A percentile compares a stretch with the other conserved stretches of the same genome.
These are phyloP conservation scores for Trogon melanurus DNA, from an alignment of 2,113 vertebrate species.

Conservation along the genomic window DNA sequence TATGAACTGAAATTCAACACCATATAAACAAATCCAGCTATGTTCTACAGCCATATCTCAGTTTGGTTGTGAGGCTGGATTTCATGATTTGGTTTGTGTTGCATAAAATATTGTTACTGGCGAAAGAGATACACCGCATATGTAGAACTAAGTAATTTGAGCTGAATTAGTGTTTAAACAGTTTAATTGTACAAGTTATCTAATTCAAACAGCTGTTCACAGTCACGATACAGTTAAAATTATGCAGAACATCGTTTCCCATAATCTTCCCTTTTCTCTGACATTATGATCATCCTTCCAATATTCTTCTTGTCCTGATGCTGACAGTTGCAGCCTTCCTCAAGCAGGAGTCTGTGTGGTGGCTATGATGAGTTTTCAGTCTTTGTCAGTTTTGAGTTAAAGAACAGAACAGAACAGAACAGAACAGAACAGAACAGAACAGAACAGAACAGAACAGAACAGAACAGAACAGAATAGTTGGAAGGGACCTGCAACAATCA, in stretches of 20 bases:
- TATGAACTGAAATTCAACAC: constrained; percentile 2
- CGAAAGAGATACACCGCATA: background rate
- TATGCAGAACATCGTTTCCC: background rate
- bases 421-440: no score
- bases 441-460: background rate
- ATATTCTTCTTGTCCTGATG: background rate
- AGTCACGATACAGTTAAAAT: background rate
- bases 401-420: background rate
- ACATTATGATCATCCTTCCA: background rate
- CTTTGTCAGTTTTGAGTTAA: background rate
- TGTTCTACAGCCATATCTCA: constrained; percentile 32
- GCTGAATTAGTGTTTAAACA: background rate
- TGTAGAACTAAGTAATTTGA: background rate
- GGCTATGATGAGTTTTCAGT: background rate
- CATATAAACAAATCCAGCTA: constrained; percentile 4
- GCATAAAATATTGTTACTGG: background rate
- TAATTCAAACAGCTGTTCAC: background rate
- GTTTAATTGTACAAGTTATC: background rate
- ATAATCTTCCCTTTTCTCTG: background rate
- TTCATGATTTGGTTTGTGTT: background rate
- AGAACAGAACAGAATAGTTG: background rate
- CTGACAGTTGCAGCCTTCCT: background rate
- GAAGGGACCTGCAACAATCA: background rate
- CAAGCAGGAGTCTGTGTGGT: background rate
- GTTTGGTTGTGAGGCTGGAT: background rate